Percentiles rank a stretch among this genome's conserved stretches.
Conservation (phyloP, 1,140 invertebrate species). For the Atta cephalotes region DNA sequence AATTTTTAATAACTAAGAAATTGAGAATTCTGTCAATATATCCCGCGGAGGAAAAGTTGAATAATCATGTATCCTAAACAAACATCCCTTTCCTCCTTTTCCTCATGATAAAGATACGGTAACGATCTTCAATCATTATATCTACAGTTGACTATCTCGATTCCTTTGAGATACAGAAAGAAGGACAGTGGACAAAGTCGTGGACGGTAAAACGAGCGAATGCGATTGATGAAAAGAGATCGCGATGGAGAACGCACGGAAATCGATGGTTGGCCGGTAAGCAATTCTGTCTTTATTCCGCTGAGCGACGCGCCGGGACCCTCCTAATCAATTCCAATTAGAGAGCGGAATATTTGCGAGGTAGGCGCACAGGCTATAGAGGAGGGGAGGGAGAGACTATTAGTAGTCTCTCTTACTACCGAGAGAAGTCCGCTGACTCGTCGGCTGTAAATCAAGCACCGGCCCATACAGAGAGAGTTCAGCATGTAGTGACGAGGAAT, state of each 20-base stretch:
- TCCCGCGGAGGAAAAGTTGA: not conserved
- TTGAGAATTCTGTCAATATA: slow-evolving; percentile 5
- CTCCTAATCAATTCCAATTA: slow-evolving; percentile 87
- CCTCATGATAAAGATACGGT: slow-evolving; percentile 20
- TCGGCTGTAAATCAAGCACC: slow-evolving; percentile 85
- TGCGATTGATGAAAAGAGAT: slow-evolving; percentile 32
- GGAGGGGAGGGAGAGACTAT: slow-evolving; percentile 79
- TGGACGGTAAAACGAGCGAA: not conserved
- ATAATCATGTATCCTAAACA: not conserved
- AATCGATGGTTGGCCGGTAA: slow-evolving; percentile 63
- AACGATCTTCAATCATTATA: slow-evolving; percentile 52
- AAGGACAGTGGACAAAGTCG: not conserved
- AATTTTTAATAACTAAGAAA: slow-evolving; percentile 9
- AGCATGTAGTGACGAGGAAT: slow-evolving; percentile 27
- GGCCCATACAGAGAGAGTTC: slow-evolving; percentile 68
- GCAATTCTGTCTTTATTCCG: slow-evolving; percentile 84
- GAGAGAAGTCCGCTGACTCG: slow-evolving; percentile 76
- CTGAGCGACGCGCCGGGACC: slow-evolving; percentile 72
- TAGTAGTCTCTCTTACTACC: slow-evolving; percentile 84
- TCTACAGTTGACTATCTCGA: slow-evolving; percentile 35
- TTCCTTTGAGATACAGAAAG: slow-evolving; percentile 59
- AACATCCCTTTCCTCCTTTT: not conserved
- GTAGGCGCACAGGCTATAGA: slow-evolving; percentile 77
- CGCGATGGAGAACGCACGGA: slow-evolving; percentile 12
- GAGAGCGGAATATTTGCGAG: slow-evolving; percentile 86